phyloP scores from a whole-genome alignment of 2,797 vertebrate genomes.

The Oreortyx pictus region DNA sequence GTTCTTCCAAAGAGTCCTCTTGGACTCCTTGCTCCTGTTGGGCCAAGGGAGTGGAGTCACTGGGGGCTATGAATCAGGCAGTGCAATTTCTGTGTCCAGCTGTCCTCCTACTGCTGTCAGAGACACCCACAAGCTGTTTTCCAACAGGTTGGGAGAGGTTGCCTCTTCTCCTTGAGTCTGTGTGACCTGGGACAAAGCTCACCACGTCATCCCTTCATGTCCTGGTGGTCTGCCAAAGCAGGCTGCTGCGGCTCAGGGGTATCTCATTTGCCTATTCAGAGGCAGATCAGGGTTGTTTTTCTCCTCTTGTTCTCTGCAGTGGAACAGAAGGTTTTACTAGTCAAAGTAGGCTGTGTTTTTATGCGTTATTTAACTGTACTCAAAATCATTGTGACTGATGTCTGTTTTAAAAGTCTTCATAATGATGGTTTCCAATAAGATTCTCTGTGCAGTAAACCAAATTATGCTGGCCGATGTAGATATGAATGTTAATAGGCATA shows the following conservation, averaged over 20 bases:
- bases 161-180: neutral
- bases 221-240: fast-evolving
- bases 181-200: neutral
- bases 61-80: neutral
- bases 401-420: neutral
- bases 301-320: neutral
- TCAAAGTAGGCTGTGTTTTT: neutral
- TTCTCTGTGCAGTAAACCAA: neutral
- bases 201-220: neutral
- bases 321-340: slow-evolving; percentile 5
- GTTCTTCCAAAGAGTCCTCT: neutral
- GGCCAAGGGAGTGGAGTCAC: neutral
- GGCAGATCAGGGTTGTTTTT: neutral
- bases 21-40: neutral
- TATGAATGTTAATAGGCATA: neutral
- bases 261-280: neutral
- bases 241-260: neutral
- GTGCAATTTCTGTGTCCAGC: neutral
- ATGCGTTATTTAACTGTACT: neutral
- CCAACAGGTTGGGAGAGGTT: neutral
- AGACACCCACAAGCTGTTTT: neutral
- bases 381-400: neutral
- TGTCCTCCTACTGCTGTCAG: neutral
- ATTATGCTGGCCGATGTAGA: neutral
- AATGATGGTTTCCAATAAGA: neutral